These are phyloP conservation scores for Laticauda laticaudata DNA, from an alignment of 2,113 vertebrate species.

Conservation along the genomic window DNA sequence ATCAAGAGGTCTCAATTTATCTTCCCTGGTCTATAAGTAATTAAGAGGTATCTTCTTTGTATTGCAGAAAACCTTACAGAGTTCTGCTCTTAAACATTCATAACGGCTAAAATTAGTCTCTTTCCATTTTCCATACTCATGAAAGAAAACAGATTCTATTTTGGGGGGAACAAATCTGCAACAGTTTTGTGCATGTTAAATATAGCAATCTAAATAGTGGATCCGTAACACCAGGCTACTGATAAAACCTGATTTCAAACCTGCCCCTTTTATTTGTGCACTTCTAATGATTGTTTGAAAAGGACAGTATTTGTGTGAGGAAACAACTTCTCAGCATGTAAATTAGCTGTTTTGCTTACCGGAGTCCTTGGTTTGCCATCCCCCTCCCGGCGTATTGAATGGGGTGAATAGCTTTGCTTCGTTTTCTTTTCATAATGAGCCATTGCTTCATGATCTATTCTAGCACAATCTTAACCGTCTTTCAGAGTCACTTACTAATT, in stretches of 20 bases:
- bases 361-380: background rate
- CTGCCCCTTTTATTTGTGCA: background rate
- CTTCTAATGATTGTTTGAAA: background rate
- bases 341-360: constrained; percentile 33
- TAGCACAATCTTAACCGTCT: constrained; percentile 25
- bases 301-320: constrained; percentile 15
- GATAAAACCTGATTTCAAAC: background rate
- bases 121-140: background rate
- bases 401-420: constrained; percentile 16
- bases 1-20: background rate
- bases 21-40: background rate
- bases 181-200: background rate
- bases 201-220: background rate
- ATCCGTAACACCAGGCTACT: background rate
- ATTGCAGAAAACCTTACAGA: background rate
- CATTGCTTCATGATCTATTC: constrained; percentile 13
- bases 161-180: background rate
- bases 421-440: constrained; percentile 17
- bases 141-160: background rate
- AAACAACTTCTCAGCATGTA: constrained; percentile 18
- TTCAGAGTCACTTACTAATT: constrained; percentile 8
- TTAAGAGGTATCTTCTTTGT: background rate
- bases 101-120: background rate
- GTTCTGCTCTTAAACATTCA: background rate
- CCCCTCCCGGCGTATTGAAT: background rate